Base-by-base conservation (phyloP, 2,113 vertebrate genomes). In the Panurus biarmicus region DNA sequence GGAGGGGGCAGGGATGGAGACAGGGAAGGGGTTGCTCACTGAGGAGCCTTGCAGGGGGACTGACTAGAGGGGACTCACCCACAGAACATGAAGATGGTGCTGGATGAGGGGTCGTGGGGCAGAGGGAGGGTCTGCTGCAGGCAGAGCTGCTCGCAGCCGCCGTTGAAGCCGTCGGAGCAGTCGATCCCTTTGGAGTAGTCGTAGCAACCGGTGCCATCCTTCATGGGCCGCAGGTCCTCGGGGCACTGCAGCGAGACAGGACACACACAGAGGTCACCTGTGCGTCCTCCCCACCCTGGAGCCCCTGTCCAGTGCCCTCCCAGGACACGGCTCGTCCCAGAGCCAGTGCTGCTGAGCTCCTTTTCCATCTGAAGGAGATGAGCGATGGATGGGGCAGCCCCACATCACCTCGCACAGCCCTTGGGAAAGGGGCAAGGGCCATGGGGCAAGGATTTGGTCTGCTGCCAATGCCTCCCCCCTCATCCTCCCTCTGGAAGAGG, bases 81-180 rank as follows among this genome's bases (percentile, higher is more conserved):
- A 6, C 99, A 99, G 98, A 99, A 99, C 99, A 99, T 99, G 96
- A 99, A 99, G 96, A 99, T 98, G 61, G 99, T 99, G 97, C 97
- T 99, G 97, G 99, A 99, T 0, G 97, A 95, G 38, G 98, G 98
- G 81, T 99, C 98, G 0, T 98, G 98, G 51, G 98, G 98, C 78
- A 99, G 98, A 35, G 99, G 98, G 50, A 99, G 98, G 2, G 98
- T 98, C 96, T 99, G 99, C 97, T 99, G 99, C 21, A 99, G 98
- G 89, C 99, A 99, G 36, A 99, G 98, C 97, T 99, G 99, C 96
- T 99, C 99, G 1, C 99, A 99, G 92, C 99, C 99, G 0, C 99
- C 99, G 2, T 99, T 99, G 97, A 99, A 99, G 90, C 99, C 99
- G 9, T 99, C 99, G 0, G 99, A 99, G 96, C 99, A 99, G 97